These are phyloP conservation scores for Mirounga angustirostris DNA, from an alignment of 2,113 vertebrate species.

Conservation along the genomic window DNA sequence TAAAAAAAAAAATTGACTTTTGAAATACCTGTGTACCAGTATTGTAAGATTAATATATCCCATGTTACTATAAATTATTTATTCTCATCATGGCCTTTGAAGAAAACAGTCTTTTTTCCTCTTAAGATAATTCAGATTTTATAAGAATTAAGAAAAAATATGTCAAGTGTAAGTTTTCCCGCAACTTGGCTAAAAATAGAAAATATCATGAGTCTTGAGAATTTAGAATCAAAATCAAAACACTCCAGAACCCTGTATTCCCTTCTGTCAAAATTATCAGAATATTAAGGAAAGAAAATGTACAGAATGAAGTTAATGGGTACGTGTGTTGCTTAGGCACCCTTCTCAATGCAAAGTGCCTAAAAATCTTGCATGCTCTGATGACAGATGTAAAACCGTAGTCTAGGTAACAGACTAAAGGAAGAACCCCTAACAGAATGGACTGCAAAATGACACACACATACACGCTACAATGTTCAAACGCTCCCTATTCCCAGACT, in stretches of 20 bases:
- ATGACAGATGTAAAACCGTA: not conserved
- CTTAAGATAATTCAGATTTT: conserved; percentile 20
- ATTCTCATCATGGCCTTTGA: not conserved
- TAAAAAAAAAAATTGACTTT: not conserved
- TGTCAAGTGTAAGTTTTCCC: not conserved
- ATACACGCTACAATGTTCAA: not conserved
- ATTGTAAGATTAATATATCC: not conserved
- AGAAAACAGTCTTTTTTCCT: not conserved
- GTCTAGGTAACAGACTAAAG: not conserved
- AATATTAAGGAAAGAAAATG: conserved; percentile 31
- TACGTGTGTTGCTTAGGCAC: not conserved
- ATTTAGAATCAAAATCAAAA: conserved; percentile 24
- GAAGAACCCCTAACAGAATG: not conserved
- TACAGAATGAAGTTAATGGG: not conserved
- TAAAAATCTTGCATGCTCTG: not conserved
- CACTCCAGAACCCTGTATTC: not conserved
- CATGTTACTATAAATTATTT: not conserved
- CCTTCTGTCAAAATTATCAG: conserved; percentile 30
- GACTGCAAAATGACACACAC: not conserved
- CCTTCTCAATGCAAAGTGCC: not conserved
- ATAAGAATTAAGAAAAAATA: conserved; percentile 1
- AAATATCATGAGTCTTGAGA: conserved; percentile 24
- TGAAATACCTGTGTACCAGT: not conserved
- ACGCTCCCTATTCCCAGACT: not conserved
- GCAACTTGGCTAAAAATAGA: not conserved